Base-by-base conservation (phyloP, 2,888 invertebrate genomes). In the Cosmopolites sordidus region DNA sequence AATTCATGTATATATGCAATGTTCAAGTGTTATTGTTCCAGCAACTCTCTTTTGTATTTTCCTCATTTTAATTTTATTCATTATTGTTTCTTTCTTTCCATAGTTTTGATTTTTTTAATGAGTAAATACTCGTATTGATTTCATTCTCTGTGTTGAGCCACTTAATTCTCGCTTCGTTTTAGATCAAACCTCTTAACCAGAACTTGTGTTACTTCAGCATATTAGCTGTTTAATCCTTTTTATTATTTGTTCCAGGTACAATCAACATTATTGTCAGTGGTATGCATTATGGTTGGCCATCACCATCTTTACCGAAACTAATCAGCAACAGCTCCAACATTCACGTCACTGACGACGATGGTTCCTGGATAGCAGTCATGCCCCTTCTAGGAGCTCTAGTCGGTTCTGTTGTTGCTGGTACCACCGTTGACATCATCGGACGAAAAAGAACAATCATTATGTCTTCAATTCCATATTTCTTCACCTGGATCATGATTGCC, bases 281-380 rank as follows among this genome's bases (percentile, higher is more conserved):
- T 5, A 71, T 75, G 69, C 73, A 73, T 60, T 73, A 72, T 67
- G 82, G 82, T 39, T 83, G 83, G 83, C 79, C 83, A 16, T 82
- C 82, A 41, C 82, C 83, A 2, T 80, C 82, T 11, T 66, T 83
- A 15, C 75, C 78, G 11, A 74, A 76, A 66, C 75, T 83, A 71
- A 52, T 58, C 62, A 14, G 48, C 16, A 75, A 59, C 15, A 57
- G 63, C 22, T 65, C 66, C 11, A 42, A 61, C 1, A 43, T 67
- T n/a, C 53, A 54, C 9, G 58, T 81, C 29, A 72, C 76, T 5
- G 55, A 70, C 22, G 76, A 76, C 54, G 75, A 83, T 66, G 79
- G 80, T 58, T 82, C 83, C 63, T 83, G 82, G 83, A 78, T 83
- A 66, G 82, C 82, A 1, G 83, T 84, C 39, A 79, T 84, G 66